Base-by-base conservation (phyloP, 1,140 invertebrate species). In the Armadillidium nasatum region DNA sequence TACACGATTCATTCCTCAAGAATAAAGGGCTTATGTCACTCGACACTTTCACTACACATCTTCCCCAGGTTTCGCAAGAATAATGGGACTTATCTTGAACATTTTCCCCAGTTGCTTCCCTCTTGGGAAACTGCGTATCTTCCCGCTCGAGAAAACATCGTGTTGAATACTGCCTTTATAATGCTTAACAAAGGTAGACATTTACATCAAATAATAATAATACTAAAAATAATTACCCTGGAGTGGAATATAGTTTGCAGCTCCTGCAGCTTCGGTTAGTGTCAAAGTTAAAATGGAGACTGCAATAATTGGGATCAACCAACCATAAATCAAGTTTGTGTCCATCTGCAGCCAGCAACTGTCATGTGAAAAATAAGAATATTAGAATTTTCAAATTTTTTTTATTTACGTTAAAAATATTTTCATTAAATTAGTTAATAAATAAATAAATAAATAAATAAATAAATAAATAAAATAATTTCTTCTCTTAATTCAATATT, bases 271-370 rank as follows among this genome's bases (percentile, higher is more conserved):
- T 76, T 84, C 84, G 4, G 83, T 82, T 68, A 84, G 73, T 0
- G 83, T 82, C 71, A 84, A 82, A 60, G 83, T 82, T 15, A 84
- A 33, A 19, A 83, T 75, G 9, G 82, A 81, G 4, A 83, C 67
- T 0, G 60, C 44, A 23, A 83, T 74, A 15, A 84, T 77, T 7
- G 84, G 84, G 10, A 83, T 75, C 0, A 80, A 44, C 23, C 83
- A 80, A 0, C 80, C 76, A 46, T 82, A 82, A 4, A 83, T 33
- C 4, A 84, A 73, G 0, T 46, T 45, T 10, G 80, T 83, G 72
- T 84, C 79, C 82, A 84, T 82, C 72, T 80, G 79, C 9, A 82
- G 71, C 84, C 84, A 84, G 71, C 84, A 84, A 72, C 80, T 81
- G 74, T 15, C 1, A 44, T n/a, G 7, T 33, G 2, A 33, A 33